Conservation (phyloP, 2,113 vertebrate genomes). For the Ascaphus truei region DNA sequence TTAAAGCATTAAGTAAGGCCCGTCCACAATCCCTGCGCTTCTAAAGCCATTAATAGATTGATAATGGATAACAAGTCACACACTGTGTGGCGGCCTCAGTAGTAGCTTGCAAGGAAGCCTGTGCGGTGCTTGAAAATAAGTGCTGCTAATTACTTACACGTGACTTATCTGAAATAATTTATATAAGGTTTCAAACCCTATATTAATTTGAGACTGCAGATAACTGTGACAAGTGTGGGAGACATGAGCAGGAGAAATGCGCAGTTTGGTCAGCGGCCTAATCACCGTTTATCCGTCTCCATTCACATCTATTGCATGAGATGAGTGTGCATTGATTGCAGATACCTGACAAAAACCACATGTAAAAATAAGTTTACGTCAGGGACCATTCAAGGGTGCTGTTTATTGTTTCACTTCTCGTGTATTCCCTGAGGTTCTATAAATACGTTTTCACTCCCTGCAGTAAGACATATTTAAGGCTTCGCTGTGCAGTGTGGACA, state of each 20-base stretch:
- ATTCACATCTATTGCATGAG: too few relatives aligned
- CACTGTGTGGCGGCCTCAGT: background rate
- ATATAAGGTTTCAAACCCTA: background rate
- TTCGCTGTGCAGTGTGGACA: too few relatives aligned
- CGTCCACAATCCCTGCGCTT: conserved; percentile 31
- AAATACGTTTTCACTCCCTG: too few relatives aligned
- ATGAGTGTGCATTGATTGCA: too few relatives aligned
- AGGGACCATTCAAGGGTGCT: too few relatives aligned
- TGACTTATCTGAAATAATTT: background rate
- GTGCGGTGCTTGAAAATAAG: background rate
- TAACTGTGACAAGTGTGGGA: background rate
- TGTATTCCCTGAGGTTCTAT: too few relatives aligned
- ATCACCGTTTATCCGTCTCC: too few relatives aligned
- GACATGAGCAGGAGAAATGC: background rate
- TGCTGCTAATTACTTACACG: background rate
- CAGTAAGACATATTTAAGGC: too few relatives aligned
- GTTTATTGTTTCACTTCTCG: too few relatives aligned
- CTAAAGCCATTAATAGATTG: conserved; percentile 32
- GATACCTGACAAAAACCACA: too few relatives aligned
- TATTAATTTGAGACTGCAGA: background rate
- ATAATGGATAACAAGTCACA: conserved; percentile 19
- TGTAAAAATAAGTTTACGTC: too few relatives aligned
- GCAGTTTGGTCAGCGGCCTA: background rate
- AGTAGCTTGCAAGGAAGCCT: background rate
- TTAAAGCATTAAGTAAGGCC: conserved; percentile 31